Conservation (phyloP, 2,113 vertebrate species). For the Myodes glareolus region DNA sequence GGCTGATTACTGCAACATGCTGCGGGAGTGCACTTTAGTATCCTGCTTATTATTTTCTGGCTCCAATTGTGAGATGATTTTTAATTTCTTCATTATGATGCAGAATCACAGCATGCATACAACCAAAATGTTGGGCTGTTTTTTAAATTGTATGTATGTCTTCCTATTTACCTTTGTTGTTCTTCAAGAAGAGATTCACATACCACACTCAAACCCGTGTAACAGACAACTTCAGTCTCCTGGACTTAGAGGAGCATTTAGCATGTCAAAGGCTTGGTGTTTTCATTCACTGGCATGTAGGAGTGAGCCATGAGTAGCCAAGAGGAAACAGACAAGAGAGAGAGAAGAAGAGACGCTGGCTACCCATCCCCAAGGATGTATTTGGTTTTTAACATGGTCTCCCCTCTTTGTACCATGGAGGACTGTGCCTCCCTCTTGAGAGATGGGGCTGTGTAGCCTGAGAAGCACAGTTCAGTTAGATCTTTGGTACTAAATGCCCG, state of each 20-base stretch:
- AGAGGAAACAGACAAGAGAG: neutral
- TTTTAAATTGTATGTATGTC: neutral
- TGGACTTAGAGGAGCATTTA: neutral
- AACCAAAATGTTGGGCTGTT: neutral
- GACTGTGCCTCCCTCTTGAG: neutral
- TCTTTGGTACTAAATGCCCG: neutral
- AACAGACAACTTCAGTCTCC: neutral
- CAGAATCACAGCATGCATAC: neutral
- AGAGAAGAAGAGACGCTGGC: neutral
- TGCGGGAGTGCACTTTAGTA: neutral
- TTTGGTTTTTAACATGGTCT: neutral
- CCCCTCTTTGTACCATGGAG: neutral
- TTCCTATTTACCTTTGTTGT: neutral
- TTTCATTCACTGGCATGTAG: neutral
- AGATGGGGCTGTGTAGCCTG: neutral
- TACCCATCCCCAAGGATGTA: neutral
- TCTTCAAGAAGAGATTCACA: neutral
- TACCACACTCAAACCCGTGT: neutral
- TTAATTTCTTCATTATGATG: conserved; percentile 31
- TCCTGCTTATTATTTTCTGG: conserved; percentile 13
- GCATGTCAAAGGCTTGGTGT: neutral
- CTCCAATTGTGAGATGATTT: conserved; percentile 5
- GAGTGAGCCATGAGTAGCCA: neutral
- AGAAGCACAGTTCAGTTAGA: neutral
- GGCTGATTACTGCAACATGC: neutral